A percentile compares a stretch with the other conserved stretches of the same genome.
These are phyloP conservation scores for Globia sparganii DNA, from an alignment of 2,888 invertebrate genomes.

Conservation along the genomic window DNA sequence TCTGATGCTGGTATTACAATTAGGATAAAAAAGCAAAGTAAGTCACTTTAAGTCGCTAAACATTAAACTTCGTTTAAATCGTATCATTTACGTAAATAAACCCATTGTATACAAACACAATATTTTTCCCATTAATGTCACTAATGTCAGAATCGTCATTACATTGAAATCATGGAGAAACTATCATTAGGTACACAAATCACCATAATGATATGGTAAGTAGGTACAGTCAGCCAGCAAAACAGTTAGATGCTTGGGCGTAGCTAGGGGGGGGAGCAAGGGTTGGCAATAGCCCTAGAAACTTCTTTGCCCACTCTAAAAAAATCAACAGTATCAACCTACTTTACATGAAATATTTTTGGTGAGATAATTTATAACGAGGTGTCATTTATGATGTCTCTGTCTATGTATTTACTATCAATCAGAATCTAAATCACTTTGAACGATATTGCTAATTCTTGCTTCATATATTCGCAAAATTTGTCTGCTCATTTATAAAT, in stretches of 20 bases:
- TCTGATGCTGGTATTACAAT: background rate
- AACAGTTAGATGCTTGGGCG: background rate
- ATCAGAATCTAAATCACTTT: no score
- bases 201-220: conserved; percentile 47
- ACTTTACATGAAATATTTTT: no score
- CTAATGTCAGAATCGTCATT: conserved; percentile 38
- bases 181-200: conserved; percentile 40
- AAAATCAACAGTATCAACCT: no score
- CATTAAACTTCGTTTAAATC: background rate
- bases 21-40: background rate
- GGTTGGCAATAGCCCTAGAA: no score
- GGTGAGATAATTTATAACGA: no score
- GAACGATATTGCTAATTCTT: no score
- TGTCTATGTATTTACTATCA: no score
- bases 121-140: conserved; percentile 26
- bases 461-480: no score
- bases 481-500: no score
- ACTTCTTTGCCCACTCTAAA: no score
- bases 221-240: conserved; percentile 21
- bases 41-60: background rate
- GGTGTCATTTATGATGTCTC: no score
- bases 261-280: no score
- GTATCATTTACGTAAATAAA: background rate
- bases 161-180: conserved; percentile 49
- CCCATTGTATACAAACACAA: conserved; percentile 17